Evolutionary conservation across 2,797 vertebrate genomes (phyloP).

Genomic region (Rhincodon typus): DNA sequence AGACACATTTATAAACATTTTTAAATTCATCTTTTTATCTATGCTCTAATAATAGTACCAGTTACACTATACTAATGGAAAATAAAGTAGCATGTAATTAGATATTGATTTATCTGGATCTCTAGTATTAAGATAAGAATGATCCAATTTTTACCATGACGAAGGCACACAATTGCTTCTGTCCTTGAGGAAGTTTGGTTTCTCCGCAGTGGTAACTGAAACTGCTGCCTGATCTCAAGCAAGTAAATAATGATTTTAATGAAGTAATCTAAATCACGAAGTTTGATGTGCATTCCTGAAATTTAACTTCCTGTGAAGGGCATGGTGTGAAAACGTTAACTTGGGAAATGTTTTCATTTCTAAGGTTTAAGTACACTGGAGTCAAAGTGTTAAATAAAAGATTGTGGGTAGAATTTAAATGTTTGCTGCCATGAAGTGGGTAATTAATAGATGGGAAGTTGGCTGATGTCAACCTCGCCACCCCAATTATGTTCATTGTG

Average conservation of each 20-base stretch:
- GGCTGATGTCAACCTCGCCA: too few species aligned
- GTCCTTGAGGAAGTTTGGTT: background rate
- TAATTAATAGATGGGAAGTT: too few species aligned
- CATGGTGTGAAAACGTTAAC: background rate
- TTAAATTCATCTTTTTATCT: background rate
- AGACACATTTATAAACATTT: background rate
- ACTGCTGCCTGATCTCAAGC: background rate
- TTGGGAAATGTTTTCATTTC: background rate
- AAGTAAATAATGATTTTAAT: background rate
- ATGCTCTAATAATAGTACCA: constrained; percentile 1
- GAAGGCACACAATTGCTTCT: background rate
- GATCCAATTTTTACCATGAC: constrained; percentile 15
- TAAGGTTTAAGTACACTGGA: background rate
- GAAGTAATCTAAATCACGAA: background rate
- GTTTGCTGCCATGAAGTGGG: too few species aligned
- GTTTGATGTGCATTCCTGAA: background rate
- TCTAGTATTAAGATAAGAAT: background rate
- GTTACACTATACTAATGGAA: background rate
- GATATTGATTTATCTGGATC: constrained; percentile 11
- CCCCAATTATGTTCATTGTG: too few species aligned
- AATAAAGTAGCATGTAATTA: constrained; percentile 29
- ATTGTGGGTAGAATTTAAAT: too few species aligned
- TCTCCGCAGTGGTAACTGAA: background rate
- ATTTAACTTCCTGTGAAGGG: background rate
- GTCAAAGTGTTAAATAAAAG: background rate